Evolutionary conservation across 2,113 vertebrate genomes (phyloP).

Genomic region (Tricholaema leucomelas): DNA sequence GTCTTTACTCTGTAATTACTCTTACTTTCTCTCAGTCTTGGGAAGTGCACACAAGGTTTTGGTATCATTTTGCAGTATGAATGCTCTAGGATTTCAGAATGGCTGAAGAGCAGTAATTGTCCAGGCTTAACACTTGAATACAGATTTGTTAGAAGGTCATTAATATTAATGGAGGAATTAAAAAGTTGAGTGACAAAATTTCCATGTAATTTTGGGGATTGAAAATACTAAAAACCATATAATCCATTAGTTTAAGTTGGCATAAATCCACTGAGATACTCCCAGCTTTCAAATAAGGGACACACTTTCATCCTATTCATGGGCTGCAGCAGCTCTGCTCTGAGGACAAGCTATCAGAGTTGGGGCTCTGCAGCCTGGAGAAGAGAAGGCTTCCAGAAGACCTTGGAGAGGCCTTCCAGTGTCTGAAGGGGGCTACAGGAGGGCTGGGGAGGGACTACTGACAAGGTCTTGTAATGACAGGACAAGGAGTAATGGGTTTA

Average conservation of each 20-base stretch:
- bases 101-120: neutral
- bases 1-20: neutral
- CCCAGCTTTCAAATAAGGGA: neutral
- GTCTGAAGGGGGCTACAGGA: too few relatives aligned
- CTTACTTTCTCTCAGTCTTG: neutral
- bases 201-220: neutral
- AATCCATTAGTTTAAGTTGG: neutral
- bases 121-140: neutral
- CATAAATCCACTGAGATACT: neutral
- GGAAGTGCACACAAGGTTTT: neutral
- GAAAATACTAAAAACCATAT: neutral
- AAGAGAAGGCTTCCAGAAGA: too few relatives aligned
- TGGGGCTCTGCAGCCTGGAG: too few relatives aligned
- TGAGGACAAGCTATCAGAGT: too few relatives aligned
- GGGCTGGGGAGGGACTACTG: too few relatives aligned
- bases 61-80: neutral
- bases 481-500: too few relatives aligned
- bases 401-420: too few relatives aligned
- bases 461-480: too few relatives aligned
- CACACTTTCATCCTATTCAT: neutral
- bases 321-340: too few relatives aligned
- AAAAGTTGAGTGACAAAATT: neutral
- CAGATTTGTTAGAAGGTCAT: neutral
- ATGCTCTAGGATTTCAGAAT: neutral
- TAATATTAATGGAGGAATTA: neutral